Evolutionary conservation across 2,113 vertebrate species (phyloP).

Genomic region (Catharus fuscescens): DNA sequence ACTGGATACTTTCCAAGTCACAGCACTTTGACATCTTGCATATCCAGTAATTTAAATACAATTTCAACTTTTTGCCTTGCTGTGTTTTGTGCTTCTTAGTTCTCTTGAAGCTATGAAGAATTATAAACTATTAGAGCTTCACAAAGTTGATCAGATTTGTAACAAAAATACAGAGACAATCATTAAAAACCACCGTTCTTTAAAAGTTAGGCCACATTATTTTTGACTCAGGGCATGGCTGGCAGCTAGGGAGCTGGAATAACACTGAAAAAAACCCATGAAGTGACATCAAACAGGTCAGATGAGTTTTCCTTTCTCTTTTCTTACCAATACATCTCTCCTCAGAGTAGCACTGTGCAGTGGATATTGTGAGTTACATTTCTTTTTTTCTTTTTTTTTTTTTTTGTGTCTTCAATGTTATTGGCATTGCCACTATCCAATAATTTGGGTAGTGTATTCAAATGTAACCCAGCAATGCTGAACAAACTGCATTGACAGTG

Average conservation of each 20-base stretch:
- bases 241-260: background rate
- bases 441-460: background rate
- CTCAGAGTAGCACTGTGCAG: background rate
- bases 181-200: background rate
- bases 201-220: background rate
- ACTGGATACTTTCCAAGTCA: background rate
- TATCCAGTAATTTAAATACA: background rate
- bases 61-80: background rate
- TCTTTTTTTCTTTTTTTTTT: background rate
- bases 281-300: background rate
- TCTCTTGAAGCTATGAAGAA: background rate
- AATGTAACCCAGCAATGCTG: background rate
- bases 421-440: background rate
- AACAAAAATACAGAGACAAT: background rate
- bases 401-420: background rate
- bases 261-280: background rate
- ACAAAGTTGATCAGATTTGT: background rate
- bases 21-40: background rate
- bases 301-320: background rate
- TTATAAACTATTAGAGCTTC: background rate
- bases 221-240: background rate
- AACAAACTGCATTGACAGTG: background rate
- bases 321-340: background rate
- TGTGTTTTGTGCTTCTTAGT: conserved; percentile 45
- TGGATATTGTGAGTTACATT: background rate